Evolutionary conservation across 1,140 invertebrate species (phyloP).

Genomic region (Apis florea): DNA sequence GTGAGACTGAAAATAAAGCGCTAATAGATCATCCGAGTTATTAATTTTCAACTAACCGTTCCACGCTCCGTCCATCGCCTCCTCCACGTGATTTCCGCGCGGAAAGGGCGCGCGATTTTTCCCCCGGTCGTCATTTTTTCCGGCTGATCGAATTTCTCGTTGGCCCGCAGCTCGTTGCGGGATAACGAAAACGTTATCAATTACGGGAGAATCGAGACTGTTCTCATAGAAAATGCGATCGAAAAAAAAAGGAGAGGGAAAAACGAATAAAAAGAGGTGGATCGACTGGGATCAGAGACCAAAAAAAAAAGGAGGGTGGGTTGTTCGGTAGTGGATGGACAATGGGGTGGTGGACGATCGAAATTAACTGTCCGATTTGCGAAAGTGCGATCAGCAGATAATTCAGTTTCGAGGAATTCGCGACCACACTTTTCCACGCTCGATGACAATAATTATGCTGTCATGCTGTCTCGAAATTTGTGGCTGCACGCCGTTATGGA

Average conservation of each 20-base stretch:
- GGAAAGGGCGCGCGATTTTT: constrained; percentile 31
- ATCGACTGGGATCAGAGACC: constrained; percentile 13
- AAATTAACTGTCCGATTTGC: constrained; percentile 58
- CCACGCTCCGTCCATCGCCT: not conserved
- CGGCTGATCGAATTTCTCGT: constrained; percentile 51
- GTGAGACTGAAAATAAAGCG: not conserved
- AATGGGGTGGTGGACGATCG: not conserved
- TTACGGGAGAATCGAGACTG: constrained; percentile 45
- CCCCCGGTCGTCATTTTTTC: constrained; percentile 38
- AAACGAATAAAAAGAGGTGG: not conserved
- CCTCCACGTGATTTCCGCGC: constrained; percentile 6
- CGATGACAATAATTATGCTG: constrained; percentile 52
- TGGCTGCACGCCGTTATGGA: not conserved
- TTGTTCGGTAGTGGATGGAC: not conserved
- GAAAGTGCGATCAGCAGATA: constrained; percentile 49
- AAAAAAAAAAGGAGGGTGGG: not conserved
- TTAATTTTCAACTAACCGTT: not conserved
- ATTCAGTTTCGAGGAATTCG: constrained; percentile 60
- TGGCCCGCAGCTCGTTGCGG: constrained; percentile 18
- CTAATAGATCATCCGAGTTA: not conserved
- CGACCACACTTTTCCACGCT: constrained; percentile 48
- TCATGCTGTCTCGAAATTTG: constrained; percentile 49
- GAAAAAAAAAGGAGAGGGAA: not conserved
- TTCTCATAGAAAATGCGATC: constrained; percentile 55
- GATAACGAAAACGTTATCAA: constrained; percentile 63